Evolutionary conservation across 2,888 invertebrate genomes (phyloP), one percentile per base, ranked within the genome.

Genomic region (Macrophya alboannulata): DNA sequence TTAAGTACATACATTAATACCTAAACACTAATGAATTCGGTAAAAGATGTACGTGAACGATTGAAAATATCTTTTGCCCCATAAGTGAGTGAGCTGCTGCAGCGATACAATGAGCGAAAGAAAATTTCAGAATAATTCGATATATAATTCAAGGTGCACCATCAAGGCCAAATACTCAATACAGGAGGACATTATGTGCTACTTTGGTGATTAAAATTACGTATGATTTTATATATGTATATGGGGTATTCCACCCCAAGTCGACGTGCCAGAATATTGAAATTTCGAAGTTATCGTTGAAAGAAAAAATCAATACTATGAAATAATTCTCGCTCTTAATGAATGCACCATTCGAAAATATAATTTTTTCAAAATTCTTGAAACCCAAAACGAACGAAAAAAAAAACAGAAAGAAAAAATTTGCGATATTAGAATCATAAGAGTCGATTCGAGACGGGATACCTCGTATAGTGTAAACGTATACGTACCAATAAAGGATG

Each of bases 81-180:
- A 68, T 68, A 37, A 37, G 68, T 37, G 17, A 68, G 68, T n/a
- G n/a, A n/a, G n/a, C n/a, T n/a, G n/a, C 68, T 68, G 68, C 68
- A 17, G 37, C 37, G 37, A 15, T 68, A 37, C 15, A 68, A 68
- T 15, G 17, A 37, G 68, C 68, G 17, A 68, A 37, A 31, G 68
- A 37, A 68, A 68, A 68, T 37, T 68, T 37, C 68, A 17, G 17
- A 17, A 12, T 17, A 37, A 68, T 37, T 68, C 1, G 37, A 68
- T 68, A 37, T n/a, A n/a, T n/a, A n/a, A n/a, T 37, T 15, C 68
- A 17, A 37, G 68, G 68, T 37, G 68, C 68, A 68, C 37, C 31
- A 68, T 17, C 25, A 37, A 68, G 31, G 68, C 37, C 31, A 68
- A 68, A 37, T 68, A 37, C 25, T 25, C 10, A 62, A 62, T 62